Base-by-base conservation (phyloP, 2,113 vertebrate genomes). In the Agapornis roseicollis region DNA sequence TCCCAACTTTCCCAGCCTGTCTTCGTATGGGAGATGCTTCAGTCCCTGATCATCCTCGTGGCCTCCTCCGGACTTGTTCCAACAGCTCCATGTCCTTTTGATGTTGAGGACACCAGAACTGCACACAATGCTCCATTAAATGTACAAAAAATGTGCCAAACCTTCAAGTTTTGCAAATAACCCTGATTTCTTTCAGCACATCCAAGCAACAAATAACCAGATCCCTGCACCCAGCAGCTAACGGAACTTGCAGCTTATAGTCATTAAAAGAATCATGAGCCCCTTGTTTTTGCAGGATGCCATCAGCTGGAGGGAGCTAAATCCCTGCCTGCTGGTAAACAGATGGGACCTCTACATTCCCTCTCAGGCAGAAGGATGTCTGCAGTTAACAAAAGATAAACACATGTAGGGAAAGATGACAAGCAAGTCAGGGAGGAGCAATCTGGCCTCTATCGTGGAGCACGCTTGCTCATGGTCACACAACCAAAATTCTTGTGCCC, bases 121-220 rank as follows among this genome's bases (percentile, higher is more conserved):
- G 5, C 35, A 56, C 72, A n/a, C 31, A 46, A 33, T 5, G 12
- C 23, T 1, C 0, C 25, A 8, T 14, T 3, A 1, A 0, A 53
- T 0, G 1, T 2, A 74, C 13, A 50, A 47, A 47, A 68, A 82
- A 27, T 19, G 6, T 44, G 19, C 39, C 25, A n/a, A 37, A 41
- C 11, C 1, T 0, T 50, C 0, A 42, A 60, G 47, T 19, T 42
- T 5, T 58, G 25, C 31, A 41, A 79, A 14, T 3, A 42, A 29
- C 35, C 19, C 10, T 1, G 0, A 64, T 37, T 81, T 58, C 37
- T 71, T 39, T 5, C 58, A 25, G 58, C 8, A 7, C 17, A 31
- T 81, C 15, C 4, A 19, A 44, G 73, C 17, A 11, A 33, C 23
- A 13, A 55, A 31, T 28, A 66, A 64, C 18, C 46, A 9, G 20